A percentile compares a stretch with the other conserved stretches of the same genome.
Evolutionary conservation across 2,888 invertebrate genomes (phyloP).

Genomic region (Hydraecia micacea): DNA sequence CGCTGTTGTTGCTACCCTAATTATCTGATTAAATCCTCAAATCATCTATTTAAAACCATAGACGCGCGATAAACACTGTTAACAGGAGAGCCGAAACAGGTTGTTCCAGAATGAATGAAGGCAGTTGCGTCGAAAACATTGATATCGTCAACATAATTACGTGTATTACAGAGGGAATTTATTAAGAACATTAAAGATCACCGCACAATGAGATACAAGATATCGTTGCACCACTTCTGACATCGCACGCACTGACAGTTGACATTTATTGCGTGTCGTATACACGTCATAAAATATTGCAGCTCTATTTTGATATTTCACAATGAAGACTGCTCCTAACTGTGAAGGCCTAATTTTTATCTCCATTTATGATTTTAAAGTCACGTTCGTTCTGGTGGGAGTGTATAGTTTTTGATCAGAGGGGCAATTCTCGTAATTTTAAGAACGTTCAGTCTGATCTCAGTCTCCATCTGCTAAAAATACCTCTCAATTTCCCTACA

Average conservation of each 20-base stretch:
- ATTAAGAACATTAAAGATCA: conserved; percentile 52
- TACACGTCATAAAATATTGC: conserved; percentile 31
- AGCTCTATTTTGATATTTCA: conserved; percentile 26
- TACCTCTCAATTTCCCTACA: not conserved
- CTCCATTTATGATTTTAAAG: not conserved
- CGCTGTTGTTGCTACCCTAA: not conserved
- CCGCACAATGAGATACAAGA: conserved; percentile 48
- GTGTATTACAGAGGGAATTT: conserved; percentile 30
- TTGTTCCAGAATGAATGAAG: conserved; percentile 14
- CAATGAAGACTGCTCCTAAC: not conserved
- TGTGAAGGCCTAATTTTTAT: not conserved
- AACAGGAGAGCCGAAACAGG: conserved; percentile 4
- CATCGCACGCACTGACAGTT: conserved; percentile 31
- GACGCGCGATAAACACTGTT: not conserved
- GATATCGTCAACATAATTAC: conserved; percentile 43
- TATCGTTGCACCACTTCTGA: conserved; percentile 38
- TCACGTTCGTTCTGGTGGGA: not conserved
- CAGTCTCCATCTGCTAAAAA: not conserved
- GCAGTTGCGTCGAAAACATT: conserved; percentile 47
- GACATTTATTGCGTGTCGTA: conserved; percentile 49
- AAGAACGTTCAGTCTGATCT: not conserved
- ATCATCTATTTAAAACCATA: conserved; percentile 6
- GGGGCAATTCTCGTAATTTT: not conserved
- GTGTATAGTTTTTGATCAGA: not conserved
- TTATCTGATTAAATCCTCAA: conserved; percentile 27